Evolutionary conservation across 2,113 vertebrate species (phyloP), one percentile per base, ranked within the genome.

Genomic region (Girardinichthys multiradiatus): DNA sequence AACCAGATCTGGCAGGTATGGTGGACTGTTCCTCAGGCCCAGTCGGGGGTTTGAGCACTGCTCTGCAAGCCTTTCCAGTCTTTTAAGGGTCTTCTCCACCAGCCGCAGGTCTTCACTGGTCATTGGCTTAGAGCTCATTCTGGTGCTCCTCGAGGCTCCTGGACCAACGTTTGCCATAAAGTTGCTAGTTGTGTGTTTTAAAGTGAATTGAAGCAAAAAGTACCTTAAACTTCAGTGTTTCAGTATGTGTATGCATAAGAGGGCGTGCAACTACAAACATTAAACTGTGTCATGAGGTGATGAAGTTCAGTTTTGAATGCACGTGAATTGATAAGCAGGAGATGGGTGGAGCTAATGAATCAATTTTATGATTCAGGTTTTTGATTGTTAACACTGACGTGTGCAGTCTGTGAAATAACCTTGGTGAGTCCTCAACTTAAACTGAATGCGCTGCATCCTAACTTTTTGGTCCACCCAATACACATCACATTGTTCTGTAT

Each of bases 1-100:
- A 37, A 96, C 76, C 67, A 97, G 83, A 15, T 94, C 92, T 0
- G 90, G 93, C 59, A 97, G 91, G 76, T 94, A 95, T 0, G 96
- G 96, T 0, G 95, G 94, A 57, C 94, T 95, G 74, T 90, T 93
- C 79, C 76, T 92, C 11, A 95, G 87, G 24, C 74, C 82, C 61
- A 92, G 74, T 35, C 84, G 84, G 0, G 92, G 90, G 74, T 95
- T 85, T 4, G 76, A 79, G 58, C 87, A 91, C 72, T 93, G 81
- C 30, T 62, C 70, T 15, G 91, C 77, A 24, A 94, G 91, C 64
- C 91, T 94, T 0, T 89, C 79, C 86, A 96, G 81, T 67, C 85
- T 90, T 72, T 86, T 93, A n/a, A 94, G 72, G 48, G 85, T 80
- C 70, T 87, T 94, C 26, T 94, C 89, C 31, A 94, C 75, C 64